Percentiles rank a stretch among this genome's conserved stretches.
Conservation (phyloP, 2,797 vertebrate genomes). For the Eurystomus glaucurus region DNA sequence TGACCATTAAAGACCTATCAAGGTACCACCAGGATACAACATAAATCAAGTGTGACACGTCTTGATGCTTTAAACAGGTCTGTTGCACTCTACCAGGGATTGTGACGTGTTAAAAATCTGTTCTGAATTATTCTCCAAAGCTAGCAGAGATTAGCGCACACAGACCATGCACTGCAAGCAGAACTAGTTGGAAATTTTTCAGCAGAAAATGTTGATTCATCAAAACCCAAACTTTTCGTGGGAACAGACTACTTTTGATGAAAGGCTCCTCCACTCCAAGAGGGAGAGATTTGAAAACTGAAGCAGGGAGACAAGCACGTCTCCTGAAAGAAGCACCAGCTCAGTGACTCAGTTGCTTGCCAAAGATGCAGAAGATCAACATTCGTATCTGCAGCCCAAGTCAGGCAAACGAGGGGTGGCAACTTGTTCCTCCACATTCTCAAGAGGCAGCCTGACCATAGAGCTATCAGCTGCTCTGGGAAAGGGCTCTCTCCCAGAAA, state of each 20-base stretch:
- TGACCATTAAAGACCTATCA: slow-evolving; percentile 5
- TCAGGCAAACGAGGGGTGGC: background rate
- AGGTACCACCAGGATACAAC: slow-evolving; percentile 29
- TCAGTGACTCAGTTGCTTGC: background rate
- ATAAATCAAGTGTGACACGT: background rate
- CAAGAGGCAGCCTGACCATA: background rate
- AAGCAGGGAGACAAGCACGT: slow-evolving; percentile 3
- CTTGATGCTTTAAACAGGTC: background rate
- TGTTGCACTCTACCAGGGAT: background rate
- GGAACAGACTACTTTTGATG: background rate
- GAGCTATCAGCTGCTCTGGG: background rate
- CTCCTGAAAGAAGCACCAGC: background rate
- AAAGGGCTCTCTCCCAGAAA: background rate
- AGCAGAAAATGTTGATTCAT: slow-evolving; percentile 45
- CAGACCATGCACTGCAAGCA: background rate
- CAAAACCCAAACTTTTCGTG: slow-evolving; percentile 26
- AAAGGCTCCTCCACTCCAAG: background rate
- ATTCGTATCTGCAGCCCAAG: background rate
- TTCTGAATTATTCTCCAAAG: background rate
- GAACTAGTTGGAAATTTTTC: background rate
- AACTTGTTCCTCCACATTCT: background rate
- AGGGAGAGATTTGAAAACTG: background rate
- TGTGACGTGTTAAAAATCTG: background rate
- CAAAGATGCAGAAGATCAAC: rapidly evolving
- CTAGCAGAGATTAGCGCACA: background rate